Evolutionary conservation across 2,797 vertebrate genomes (phyloP).

Genomic region (Sarcophilus harrisii): DNA sequence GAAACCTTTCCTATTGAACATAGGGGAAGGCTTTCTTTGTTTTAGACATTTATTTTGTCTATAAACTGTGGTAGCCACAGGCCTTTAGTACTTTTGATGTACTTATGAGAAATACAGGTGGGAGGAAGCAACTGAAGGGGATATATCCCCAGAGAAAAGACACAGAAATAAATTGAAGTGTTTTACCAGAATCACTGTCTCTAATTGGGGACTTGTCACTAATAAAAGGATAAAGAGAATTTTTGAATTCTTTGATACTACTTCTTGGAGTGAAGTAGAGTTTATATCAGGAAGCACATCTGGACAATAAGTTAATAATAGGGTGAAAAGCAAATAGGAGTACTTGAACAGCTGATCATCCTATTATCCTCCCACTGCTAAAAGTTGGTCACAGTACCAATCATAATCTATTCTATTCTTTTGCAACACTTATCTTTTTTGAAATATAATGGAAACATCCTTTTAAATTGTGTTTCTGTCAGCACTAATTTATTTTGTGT

Average conservation of each 20-base stretch:
- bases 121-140: not conserved
- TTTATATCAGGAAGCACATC: not conserved
- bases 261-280: not conserved
- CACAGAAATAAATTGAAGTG: not conserved
- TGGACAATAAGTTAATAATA: not conserved
- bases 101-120: not conserved
- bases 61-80: not conserved
- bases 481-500: not conserved
- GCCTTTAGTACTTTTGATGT: not conserved
- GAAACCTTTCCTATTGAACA: not conserved
- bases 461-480: not conserved
- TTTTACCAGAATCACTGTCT: not conserved
- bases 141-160: not conserved
- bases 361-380: not conserved
- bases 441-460: not conserved
- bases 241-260: not conserved
- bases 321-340: not conserved
- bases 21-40: not conserved
- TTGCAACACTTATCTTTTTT: not conserved
- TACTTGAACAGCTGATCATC: not conserved
- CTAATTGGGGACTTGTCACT: not conserved
- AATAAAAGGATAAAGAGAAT: not conserved
- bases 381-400: not conserved
- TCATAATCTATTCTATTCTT: not conserved
- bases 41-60: not conserved